phyloP scores from a whole-genome alignment of 2,888 invertebrate genomes.

The Tenthredo livida region DNA sequence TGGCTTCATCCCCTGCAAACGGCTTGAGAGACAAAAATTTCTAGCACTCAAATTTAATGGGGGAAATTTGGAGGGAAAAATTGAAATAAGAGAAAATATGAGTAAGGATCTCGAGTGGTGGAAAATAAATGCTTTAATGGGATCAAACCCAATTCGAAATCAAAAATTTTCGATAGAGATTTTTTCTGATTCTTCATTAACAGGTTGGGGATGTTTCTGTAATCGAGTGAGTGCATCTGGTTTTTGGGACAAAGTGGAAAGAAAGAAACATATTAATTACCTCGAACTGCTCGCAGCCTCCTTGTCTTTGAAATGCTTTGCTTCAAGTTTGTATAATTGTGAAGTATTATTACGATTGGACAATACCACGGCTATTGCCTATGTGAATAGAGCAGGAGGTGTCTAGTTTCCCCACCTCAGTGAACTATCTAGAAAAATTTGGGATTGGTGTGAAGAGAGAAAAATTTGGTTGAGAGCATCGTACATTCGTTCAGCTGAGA shows the following conservation, averaged over 20 bases:
- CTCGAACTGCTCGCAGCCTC: conserved; percentile 58
- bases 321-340: conserved; percentile 49
- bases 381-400: conserved; percentile 35
- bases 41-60: conserved; percentile 56
- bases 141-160: conserved; percentile 57
- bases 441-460: conserved; percentile 30
- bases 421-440: conserved; percentile 2
- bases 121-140: conserved; percentile 53
- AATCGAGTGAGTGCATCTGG: conserved; percentile 52
- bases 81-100: conserved; percentile 52
- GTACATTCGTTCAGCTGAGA: conserved; percentile 10
- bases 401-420: background rate
- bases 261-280: conserved; percentile 58
- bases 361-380: conserved; percentile 62
- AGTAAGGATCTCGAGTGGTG: conserved; percentile 59
- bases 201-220: conserved; percentile 60
- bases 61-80: conserved; percentile 56
- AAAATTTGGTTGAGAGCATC: conserved; percentile 7
- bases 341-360: conserved; percentile 60
- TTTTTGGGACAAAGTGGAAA: conserved; percentile 55
- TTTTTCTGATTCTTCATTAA: conserved; percentile 58
- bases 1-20: conserved; percentile 57
- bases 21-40: conserved; percentile 59
- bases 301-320: conserved; percentile 59
- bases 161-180: conserved; percentile 55